Conservation (phyloP, 64 coral and sea anemone species). For the Porites lutea region DNA sequence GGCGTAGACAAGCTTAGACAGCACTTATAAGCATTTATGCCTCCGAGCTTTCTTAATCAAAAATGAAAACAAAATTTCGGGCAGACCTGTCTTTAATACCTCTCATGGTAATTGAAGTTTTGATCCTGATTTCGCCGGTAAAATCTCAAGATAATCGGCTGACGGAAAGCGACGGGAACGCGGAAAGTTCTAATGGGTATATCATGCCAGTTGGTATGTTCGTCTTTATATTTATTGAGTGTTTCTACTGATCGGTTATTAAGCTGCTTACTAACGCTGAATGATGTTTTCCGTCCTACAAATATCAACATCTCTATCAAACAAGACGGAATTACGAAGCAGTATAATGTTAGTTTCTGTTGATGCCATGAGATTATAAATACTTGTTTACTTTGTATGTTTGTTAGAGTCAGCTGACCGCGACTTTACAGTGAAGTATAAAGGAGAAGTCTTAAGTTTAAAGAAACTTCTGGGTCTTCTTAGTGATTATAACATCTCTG, state of each 20-base stretch:
- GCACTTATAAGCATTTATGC: not conserved
- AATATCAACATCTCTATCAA: too few relatives aligned
- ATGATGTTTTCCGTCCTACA: too few relatives aligned
- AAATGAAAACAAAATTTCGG: not conserved
- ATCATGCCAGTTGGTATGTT: not conserved
- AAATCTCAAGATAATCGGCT: not conserved
- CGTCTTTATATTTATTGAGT: not conserved
- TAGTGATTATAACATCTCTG: not conserved
- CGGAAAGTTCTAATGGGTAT: not conserved
- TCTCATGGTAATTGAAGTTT: not conserved
- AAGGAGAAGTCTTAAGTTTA: not conserved
- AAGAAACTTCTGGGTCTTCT: not conserved
- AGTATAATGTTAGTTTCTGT: too few relatives aligned
- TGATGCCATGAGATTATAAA: too few relatives aligned
- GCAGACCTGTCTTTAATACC: not conserved
- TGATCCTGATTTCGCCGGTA: not conserved
- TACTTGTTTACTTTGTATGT: too few relatives aligned
- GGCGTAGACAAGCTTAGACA: not conserved
- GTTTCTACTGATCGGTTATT: too few relatives aligned
- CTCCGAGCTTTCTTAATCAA: not conserved
- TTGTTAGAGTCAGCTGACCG: not conserved
- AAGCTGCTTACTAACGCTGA: too few relatives aligned
- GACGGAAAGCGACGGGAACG: too few relatives aligned
- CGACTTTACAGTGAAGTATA: conserved; percentile 9
- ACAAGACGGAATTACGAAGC: too few relatives aligned